Evolutionary conservation across 2,888 invertebrate genomes (phyloP).

Genomic region (Apodemia duryi): DNA sequence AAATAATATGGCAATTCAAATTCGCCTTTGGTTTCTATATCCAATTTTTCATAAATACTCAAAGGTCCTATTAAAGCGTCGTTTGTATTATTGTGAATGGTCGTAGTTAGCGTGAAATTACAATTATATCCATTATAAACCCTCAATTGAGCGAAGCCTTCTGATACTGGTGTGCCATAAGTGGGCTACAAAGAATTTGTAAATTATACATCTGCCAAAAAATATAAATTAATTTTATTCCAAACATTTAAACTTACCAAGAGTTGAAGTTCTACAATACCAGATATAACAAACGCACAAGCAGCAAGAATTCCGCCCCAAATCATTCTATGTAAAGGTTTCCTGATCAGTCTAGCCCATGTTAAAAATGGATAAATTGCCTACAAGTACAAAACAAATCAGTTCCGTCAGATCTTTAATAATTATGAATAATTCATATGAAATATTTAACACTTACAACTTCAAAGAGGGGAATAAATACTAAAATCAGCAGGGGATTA

Average conservation of each 20-base stretch:
- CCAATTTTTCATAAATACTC: slow-evolving; percentile 61
- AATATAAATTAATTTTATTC: not conserved
- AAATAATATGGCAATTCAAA: slow-evolving; percentile 56
- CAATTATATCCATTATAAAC: slow-evolving; percentile 85
- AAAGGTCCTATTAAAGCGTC: slow-evolving; percentile 47
- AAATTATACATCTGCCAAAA: not conserved
- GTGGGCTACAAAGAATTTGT: slow-evolving; percentile 65
- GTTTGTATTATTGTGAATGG: slow-evolving; percentile 34
- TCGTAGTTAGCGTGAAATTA: slow-evolving; percentile 56
- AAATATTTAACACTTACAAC: slow-evolving; percentile 55
- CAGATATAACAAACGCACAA: slow-evolving; percentile 92
- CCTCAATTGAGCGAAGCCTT: slow-evolving; percentile 81
- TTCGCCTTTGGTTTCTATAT: slow-evolving; percentile 44
- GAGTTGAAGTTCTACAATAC: slow-evolving; percentile 87
- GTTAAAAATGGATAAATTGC: slow-evolving; percentile 88
- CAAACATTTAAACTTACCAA: slow-evolving; percentile 71
- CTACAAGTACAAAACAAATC: slow-evolving; percentile 40
- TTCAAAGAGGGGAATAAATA: slow-evolving; percentile 92
- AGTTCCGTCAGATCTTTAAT: not conserved
- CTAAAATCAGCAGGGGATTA: slow-evolving; percentile 91
- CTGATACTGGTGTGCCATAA: slow-evolving; percentile 78
- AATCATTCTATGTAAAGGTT: slow-evolving; percentile 92
- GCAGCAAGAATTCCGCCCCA: slow-evolving; percentile 93
- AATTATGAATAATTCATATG: not conserved
- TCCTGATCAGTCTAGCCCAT: slow-evolving; percentile 83